Conservation (phyloP, 35 echinoderm and acorn worm species). For the Strongylocentrotus purpuratus region DNA sequence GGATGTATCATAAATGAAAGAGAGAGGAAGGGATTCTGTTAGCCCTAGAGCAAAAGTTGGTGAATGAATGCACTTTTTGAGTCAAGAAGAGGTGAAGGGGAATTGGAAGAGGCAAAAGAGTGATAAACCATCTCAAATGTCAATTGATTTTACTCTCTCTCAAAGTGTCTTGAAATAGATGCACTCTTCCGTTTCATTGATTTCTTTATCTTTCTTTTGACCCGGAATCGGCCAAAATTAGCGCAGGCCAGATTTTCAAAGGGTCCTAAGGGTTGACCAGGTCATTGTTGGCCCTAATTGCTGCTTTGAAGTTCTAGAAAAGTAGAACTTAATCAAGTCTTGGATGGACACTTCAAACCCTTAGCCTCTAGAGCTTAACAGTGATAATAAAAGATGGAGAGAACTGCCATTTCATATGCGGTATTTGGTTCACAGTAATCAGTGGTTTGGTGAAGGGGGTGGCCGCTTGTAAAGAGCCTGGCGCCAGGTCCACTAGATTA, state of each 20-base stretch:
- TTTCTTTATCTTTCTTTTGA: conserved; percentile 22
- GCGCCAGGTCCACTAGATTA: conserved; percentile 8
- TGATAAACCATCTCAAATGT: conserved; percentile 18
- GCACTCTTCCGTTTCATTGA: conserved; percentile 24
- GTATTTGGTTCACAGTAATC: conserved; percentile 10
- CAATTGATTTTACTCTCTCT: neutral
- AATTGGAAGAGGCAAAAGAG: neutral
- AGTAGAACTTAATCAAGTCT: neutral
- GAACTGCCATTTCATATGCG: neutral
- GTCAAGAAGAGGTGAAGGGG: neutral
- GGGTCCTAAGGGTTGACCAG: neutral
- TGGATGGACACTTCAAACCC: neutral
- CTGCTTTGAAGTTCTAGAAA: neutral
- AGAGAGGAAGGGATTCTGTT: neutral
- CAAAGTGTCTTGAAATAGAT: neutral
- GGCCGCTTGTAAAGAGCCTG: neutral
- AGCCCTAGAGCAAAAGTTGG: neutral
- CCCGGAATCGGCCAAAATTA: neutral
- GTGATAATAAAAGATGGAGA: neutral
- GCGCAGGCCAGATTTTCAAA: neutral
- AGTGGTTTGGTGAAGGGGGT: neutral
- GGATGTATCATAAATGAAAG: neutral
- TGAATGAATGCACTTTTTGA: conserved; percentile 8
- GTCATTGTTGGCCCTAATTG: neutral
- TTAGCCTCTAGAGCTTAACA: neutral